Conservation (phyloP, 2,888 invertebrate species). For the Aromia moschata region DNA sequence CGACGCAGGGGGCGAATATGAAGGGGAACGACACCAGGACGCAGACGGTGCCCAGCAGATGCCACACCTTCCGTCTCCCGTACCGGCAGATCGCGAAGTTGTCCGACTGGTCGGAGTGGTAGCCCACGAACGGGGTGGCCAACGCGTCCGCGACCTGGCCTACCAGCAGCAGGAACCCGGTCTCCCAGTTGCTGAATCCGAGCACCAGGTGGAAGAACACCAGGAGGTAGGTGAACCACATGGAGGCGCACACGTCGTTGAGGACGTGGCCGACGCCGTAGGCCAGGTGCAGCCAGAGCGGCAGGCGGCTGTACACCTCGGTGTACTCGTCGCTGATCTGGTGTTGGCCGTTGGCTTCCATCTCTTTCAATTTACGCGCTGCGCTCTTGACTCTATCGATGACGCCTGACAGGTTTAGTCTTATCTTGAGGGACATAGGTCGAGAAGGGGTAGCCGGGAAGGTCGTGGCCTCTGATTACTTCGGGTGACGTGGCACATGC, state of each 20-base stretch:
- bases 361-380: slow-evolving; percentile 10
- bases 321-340: slow-evolving; percentile 60
- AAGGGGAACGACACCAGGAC: slow-evolving; percentile 86
- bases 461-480: too few species aligned
- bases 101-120: slow-evolving; percentile 79
- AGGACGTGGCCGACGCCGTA: slow-evolving; percentile 87
- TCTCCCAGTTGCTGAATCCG: slow-evolving; percentile 68
- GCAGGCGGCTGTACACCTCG: slow-evolving; percentile 63
- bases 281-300: slow-evolving; percentile 64
- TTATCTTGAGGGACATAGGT: slow-evolving; percentile 30
- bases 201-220: slow-evolving; percentile 78
- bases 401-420: slow-evolving; percentile 15
- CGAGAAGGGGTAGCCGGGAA: background rate
- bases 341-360: slow-evolving; percentile 24
- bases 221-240: slow-evolving; percentile 95
- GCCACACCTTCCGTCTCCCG: slow-evolving; percentile 88
- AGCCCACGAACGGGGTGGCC: slow-evolving; percentile 88
- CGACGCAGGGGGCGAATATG: slow-evolving; percentile 82
- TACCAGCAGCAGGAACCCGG: slow-evolving; percentile 76
- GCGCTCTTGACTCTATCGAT: background rate
- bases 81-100: slow-evolving; percentile 74
- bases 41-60: slow-evolving; percentile 81
- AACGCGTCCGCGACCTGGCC: slow-evolving; percentile 91
- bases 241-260: slow-evolving; percentile 92
- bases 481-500: too few species aligned